Base-by-base conservation (phyloP, 2,113 vertebrate species). In the Sinocyclocheilus maitianheensis region DNA sequence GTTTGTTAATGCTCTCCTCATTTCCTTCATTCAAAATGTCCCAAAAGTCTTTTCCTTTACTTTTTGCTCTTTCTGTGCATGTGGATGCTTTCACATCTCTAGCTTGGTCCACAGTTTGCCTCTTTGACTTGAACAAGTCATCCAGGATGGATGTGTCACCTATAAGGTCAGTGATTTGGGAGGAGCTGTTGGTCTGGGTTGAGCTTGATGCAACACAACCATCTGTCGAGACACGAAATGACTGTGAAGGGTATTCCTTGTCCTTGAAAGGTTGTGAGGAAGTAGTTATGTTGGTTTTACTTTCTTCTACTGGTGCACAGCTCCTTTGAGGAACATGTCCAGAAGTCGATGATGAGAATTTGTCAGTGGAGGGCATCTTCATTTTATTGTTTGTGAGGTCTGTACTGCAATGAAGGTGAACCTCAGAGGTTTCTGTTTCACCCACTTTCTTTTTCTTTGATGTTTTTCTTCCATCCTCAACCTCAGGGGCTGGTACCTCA, bases 141-240 rank as follows among this genome's bases (percentile, higher is more conserved):
- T 93, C 92, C 0, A 99, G 96, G 92, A 99, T 93, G 81, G 97
- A 99, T 5, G 96, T 98, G 93, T 99, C 97, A 83, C 98, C 98
- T 63, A 99, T 93, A 84, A 99, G 94, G 85, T 96, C 95, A 84
- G 89, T 89, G 85, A 96, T 80, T 77, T 77, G 90, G 85, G 90
- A 79, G 79, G 84, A 91, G 46, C 81, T 83, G 78, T 53, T 65
- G 12, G 11, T 51, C 46, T 86, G 75, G 18, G 53, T 14, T 40
- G 74, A 71, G 76, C 26, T 26, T 62, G 85, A 58, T 26, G 83
- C 63, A 62, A 5, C 40, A 74, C 22, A 26, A 55, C 40, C 51
- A 34, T 51, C 67, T 83, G 34, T 81, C 40, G 81, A 63, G 40
- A 71, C 1, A 8, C 18, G 11, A 3, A n/a, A 2, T 24, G 46